Evolutionary conservation across 2,797 vertebrate genomes (phyloP), one percentile per base, ranked within the genome.

Genomic region (Eurystomus glaucurus): DNA sequence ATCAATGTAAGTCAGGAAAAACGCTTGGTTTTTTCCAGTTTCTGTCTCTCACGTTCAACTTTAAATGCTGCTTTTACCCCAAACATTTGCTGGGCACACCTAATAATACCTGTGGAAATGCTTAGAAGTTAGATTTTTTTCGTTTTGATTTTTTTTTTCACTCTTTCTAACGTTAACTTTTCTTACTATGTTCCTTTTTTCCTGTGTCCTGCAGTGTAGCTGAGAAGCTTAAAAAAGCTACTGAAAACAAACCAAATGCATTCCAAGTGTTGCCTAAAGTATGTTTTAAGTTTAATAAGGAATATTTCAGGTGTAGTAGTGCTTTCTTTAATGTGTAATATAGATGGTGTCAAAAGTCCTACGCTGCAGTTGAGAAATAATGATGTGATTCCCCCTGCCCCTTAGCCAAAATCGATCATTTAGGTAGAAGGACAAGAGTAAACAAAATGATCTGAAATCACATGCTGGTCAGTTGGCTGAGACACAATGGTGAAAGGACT

Each of bases 1-100:
- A 97, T 96, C 95, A 95, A 97, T 97, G 97, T 98, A 98, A 98
- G 97, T 98, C 88, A 97, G 95, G 97, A 90, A 93, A 96, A 96
- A 45, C 83, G 94, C 88, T 85, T 54, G 66, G 94, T 46, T 94
- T 78, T 69, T 91, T 97, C 68, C 93, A 83, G 37, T 95, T 97
- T 97, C 92, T 81, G 46, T 87, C 62, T 85, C 93, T 92, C 71
- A 50, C 43, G 54, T 41, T 76, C 93, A 52, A 9, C 83, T 93
- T 91, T 83, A 71, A 75, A 69, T 5, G n/a, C 62, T 18, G 79
- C 55, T 96, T 94, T 86, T 65, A 43, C 16, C 21, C 43, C 29
- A 8, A 50, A 57, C 6, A 28, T 75, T 83, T 87, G 46, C 82
- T 75, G 81, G 61, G 48, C 18, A 68, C 26, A 50, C 21, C 23